Conservation (phyloP, 1,140 invertebrate species). For the Drosophila gunungcola region DNA sequence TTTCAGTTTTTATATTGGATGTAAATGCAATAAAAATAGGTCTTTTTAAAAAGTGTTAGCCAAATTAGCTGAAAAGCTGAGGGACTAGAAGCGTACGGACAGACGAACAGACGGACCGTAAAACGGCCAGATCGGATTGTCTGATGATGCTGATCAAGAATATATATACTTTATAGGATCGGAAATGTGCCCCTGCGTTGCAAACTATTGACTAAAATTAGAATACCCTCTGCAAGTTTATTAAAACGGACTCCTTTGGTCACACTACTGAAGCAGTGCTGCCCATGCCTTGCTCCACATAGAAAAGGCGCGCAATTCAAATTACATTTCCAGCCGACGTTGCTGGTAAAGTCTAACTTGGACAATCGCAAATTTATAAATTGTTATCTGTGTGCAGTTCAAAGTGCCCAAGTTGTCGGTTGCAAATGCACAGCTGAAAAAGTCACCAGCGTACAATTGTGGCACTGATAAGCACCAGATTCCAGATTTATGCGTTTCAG, state of each 20-base stretch:
- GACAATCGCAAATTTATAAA: not conserved
- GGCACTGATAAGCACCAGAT: conserved; percentile 23
- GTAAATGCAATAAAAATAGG: no score
- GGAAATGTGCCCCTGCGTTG: no score
- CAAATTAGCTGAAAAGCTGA: no score
- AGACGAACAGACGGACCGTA: no score
- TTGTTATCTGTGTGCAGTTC: conserved; percentile 10
- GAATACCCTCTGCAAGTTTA: no score
- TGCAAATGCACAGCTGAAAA: conserved; percentile 37
- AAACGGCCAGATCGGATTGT: no score
- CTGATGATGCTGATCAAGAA: no score
- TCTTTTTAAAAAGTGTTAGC: no score
- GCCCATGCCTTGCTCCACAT: conserved; percentile 18
- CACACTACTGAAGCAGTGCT: conserved; percentile 35
- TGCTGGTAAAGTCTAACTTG: not conserved
- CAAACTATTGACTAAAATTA: no score
- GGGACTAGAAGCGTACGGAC: no score
- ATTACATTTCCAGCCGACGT: not conserved
- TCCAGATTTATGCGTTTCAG: conserved; percentile 25
- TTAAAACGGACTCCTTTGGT: not conserved
- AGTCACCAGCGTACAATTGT: not conserved
- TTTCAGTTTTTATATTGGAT: no score
- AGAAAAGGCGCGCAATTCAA: conserved; percentile 30
- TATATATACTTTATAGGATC: no score
- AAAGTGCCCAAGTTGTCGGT: conserved; percentile 6